Conservation (phyloP, 1,140 invertebrate species). For the Ostrea denselamellosa region DNA sequence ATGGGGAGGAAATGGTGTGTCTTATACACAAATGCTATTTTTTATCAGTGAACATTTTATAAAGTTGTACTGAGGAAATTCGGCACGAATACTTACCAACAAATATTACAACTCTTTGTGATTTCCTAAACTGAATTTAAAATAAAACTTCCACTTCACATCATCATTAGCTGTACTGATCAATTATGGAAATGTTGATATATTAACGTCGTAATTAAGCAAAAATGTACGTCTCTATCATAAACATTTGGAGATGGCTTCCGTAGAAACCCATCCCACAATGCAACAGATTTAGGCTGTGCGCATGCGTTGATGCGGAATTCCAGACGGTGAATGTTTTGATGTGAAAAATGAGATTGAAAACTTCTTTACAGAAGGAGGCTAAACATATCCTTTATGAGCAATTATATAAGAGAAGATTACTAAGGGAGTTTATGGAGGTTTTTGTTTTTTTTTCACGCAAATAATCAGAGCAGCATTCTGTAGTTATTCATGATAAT, state of each 20-base stretch:
- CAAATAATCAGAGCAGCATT: no score
- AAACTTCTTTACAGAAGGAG: constrained; percentile 86
- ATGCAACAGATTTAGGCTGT: constrained; percentile 50
- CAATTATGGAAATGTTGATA: no score
- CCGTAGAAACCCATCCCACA: constrained; percentile 60
- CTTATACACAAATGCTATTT: no score
- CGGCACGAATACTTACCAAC: neutral
- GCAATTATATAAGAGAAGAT: neutral
- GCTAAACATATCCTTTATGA: constrained; percentile 69
- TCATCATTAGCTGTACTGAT: neutral
- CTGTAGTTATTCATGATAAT: no score
- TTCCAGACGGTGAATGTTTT: constrained; percentile 51
- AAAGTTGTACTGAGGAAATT: constrained; percentile 9
- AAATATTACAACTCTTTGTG: neutral
- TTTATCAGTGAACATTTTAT: no score
- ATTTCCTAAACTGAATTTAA: neutral
- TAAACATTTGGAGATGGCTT: constrained; percentile 67
- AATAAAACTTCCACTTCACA: neutral
- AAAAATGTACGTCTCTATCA: constrained; percentile 62
- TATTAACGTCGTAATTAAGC: no score
- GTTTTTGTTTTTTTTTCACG: no score
- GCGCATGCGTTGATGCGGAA: constrained; percentile 56
- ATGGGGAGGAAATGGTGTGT: no score
- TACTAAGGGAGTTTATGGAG: no score
- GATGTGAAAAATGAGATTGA: constrained; percentile 82